These are phyloP conservation scores for Eira barbara DNA, from an alignment of 2,113 vertebrate genomes.

Conservation along the genomic window DNA sequence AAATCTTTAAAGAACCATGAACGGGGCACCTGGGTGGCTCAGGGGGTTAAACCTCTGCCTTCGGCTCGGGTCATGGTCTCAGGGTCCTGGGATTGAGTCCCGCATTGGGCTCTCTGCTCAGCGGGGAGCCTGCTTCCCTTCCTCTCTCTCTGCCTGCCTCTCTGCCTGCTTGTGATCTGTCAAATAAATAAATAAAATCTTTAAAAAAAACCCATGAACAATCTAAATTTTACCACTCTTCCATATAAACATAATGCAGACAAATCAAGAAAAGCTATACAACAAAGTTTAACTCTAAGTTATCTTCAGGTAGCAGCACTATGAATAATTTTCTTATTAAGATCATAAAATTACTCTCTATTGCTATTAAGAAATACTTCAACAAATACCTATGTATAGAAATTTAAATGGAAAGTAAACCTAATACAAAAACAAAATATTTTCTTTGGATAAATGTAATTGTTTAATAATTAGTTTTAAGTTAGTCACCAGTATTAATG, in stretches of 20 bases:
- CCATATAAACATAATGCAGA: not conserved
- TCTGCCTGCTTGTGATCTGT: too few species aligned
- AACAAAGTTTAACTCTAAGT: not conserved
- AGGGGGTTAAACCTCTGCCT: too few species aligned
- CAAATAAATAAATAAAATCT: too few species aligned
- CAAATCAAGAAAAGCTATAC: not conserved
- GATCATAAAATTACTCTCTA: not conserved
- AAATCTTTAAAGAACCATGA: too few species aligned
- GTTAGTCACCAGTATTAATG: not conserved
- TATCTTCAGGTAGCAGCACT: not conserved
- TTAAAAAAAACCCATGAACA: not conserved
- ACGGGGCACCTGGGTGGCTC: too few species aligned
- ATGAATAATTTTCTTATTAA: not conserved
- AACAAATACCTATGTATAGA: not conserved
- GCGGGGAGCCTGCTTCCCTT: too few species aligned
- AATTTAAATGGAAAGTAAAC: slow-evolving; percentile 1
- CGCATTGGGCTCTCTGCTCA: too few species aligned
- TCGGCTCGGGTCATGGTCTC: too few species aligned
- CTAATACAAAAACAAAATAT: not conserved
- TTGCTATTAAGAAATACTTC: not conserved
- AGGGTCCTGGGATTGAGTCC: too few species aligned
- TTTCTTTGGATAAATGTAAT: not conserved
- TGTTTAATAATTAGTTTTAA: not conserved
- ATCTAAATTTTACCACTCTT: not conserved
- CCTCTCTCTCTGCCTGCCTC: too few species aligned